These are phyloP conservation scores for Diceros bicornis DNA, from an alignment of 2,797 vertebrate species.

Conservation along the genomic window DNA sequence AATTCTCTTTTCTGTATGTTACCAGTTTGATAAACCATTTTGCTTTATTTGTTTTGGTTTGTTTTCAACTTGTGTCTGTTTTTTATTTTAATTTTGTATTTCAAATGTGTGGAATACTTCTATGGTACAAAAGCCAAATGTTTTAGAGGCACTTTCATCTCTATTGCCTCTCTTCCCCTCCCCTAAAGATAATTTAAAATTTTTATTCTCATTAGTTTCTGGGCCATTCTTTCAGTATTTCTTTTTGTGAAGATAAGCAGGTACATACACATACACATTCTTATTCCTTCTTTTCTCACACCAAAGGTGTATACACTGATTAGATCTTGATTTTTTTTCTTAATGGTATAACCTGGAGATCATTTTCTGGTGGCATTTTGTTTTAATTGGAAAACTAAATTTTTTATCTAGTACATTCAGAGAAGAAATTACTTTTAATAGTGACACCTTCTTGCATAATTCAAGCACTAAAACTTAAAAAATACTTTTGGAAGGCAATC, in stretches of 20 bases:
- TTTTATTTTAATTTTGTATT: neutral
- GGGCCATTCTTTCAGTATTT: neutral
- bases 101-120: neutral
- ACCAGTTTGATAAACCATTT: neutral
- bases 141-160: neutral
- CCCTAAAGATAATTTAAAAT: fast-evolving
- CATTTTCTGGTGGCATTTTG: neutral
- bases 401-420: neutral
- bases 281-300: neutral
- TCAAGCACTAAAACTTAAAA: neutral
- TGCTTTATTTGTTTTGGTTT: neutral
- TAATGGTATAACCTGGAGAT: neutral
- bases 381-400: neutral
- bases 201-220: neutral
- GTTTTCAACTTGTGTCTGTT: neutral
- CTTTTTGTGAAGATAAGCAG: neutral
- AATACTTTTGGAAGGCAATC: neutral
- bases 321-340: neutral
- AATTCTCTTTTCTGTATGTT: too few relatives aligned
- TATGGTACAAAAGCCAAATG: neutral
- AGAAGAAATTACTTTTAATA: neutral
- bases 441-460: neutral
- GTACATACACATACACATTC: too few relatives aligned
- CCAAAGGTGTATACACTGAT: neutral
- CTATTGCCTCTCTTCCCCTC: neutral